A percentile compares a stretch with the other conserved stretches of the same genome.
Evolutionary conservation across 2,888 invertebrate species (phyloP).

Genomic region (Polydrusus tereticollis): DNA sequence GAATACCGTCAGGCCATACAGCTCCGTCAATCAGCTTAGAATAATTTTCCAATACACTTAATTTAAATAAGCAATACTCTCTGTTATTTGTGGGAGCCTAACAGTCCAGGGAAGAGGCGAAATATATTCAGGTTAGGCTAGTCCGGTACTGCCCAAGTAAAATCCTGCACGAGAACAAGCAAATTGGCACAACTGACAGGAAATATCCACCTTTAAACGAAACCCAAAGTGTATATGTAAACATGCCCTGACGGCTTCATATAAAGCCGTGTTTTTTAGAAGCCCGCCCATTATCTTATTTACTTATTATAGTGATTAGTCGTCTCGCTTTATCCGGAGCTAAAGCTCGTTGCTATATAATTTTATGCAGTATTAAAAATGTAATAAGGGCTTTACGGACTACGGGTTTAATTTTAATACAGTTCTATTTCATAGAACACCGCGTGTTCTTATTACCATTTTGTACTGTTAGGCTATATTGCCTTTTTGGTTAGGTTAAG

Average conservation of each 20-base stretch:
- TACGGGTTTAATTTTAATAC: slow-evolving; percentile 22
- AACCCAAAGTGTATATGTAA: background rate
- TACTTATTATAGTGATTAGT: slow-evolving; percentile 19
- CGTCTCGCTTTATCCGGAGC: background rate
- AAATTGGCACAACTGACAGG: background rate
- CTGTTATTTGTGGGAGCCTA: too few species aligned
- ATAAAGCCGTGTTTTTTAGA: background rate
- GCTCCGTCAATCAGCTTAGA: too few species aligned
- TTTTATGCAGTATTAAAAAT: slow-evolving; percentile 30
- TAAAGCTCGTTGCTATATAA: slow-evolving; percentile 2
- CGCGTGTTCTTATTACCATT: slow-evolving; percentile 28
- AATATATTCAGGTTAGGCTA: too few species aligned
- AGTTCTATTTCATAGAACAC: slow-evolving; percentile 4
- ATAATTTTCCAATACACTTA: too few species aligned
- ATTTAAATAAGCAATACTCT: too few species aligned
- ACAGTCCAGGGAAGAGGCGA: too few species aligned
- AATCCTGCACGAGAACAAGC: too few species aligned
- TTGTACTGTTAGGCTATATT: slow-evolving; percentile 36
- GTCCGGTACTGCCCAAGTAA: background rate
- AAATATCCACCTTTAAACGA: background rate
- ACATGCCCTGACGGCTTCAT: background rate
- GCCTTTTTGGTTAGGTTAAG: slow-evolving; percentile 7
- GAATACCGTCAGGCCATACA: too few species aligned
- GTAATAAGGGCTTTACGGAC: slow-evolving; percentile 35
- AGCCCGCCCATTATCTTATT: slow-evolving; percentile 1